Base-by-base conservation (phyloP, 2,113 vertebrate genomes). In the Pseudolaguvia tuberculata region DNA sequence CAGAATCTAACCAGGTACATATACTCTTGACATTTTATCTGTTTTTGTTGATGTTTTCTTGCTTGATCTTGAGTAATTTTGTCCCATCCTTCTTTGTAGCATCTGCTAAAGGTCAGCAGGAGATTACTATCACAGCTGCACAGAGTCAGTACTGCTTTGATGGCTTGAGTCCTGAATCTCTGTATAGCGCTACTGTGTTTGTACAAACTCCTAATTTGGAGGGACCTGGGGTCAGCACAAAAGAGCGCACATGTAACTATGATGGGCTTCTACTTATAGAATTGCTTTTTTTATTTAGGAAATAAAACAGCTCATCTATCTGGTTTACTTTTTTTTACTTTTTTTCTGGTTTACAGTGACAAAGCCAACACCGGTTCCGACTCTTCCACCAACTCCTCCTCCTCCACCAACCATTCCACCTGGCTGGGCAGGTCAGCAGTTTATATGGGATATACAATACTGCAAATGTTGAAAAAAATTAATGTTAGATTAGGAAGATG, bases 171-270 rank as follows among this genome's bases (percentile, higher is more conserved):
- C 92, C 94, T 0, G 94, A 97, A 14, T 91, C 92, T 0, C 88
- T 92, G 1, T 98, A 99, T 78, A 88, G 86, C 0, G 92, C 93
- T 77, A 93, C 92, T 0, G 90, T 96, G 31, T 98, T 93, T 72
- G 94, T 97, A 58, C 97, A 99, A 88, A 98, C 96, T 0, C 96
- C 96, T 1, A 96, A 96, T 71, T 92, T 99, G 8, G 97, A 99
- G 71, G 97, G 97, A 2, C 94, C 95, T 0, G 95, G 93, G 35
- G 92, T 98, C 70, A 91, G 89, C 62, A 73, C 89, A 51, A 92
- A 84, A 50, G 94, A 96, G 63, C 88, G 80, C 4, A 99, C 96
- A 4, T 78, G 97, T 99, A 74, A 85, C 91, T 87, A n/a, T 50
- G 7, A 18, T 29, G 18, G 17, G 18, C 45, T 11, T n/a, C 21